Base-by-base conservation (phyloP, 2,888 invertebrate species). In the Brachyptera putata region DNA sequence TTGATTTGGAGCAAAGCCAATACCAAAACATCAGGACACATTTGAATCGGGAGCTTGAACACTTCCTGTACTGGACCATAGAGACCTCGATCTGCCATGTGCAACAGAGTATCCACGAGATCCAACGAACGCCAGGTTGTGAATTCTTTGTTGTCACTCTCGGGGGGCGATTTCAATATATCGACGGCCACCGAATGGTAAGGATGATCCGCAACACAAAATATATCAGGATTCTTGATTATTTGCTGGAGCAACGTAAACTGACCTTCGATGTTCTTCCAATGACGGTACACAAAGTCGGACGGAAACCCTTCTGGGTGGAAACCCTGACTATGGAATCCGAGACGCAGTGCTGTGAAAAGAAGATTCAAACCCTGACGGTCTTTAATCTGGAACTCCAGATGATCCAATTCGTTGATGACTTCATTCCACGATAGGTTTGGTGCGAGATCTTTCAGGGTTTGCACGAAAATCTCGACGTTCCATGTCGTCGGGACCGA, bases 251-350 rank as follows among this genome's bases (percentile, higher is more conserved):
- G 82, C 66, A 96, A 81, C 63, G 93, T 94, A 73, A 96, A 84
- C 78, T 91, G 96, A 46, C 95, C 93, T 72, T 97, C 95, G 21
- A 90, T 81, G 75, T 95, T 93, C 61, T 89, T 89, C 98, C 98
- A 99, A 64, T 87, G 85, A 46, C 91, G 84, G 75, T 94, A 97
- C 65, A 95, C 80, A 67, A 88, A 84, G 72, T 95, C 94, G 21
- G 95, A 86, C 0, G 97, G 97, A 69, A 93, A 92, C 67, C 82
- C 77, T 55, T 85, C 85, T 0, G 84, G 84, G 69, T 84, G 86
- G 63, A 85, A 86, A 34, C 79, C 78, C 64, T 86, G 85, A 64
- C 84, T 83, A 30, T 91, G 89, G 18, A 92, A 81, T 5, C 94
- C 95, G 62, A 88, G 76, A 63, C 89, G 82, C 58, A 98, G 76